These are phyloP conservation scores for Seriola quinqueradiata DNA, from an alignment of 2,113 vertebrate species.

Conservation along the genomic window DNA sequence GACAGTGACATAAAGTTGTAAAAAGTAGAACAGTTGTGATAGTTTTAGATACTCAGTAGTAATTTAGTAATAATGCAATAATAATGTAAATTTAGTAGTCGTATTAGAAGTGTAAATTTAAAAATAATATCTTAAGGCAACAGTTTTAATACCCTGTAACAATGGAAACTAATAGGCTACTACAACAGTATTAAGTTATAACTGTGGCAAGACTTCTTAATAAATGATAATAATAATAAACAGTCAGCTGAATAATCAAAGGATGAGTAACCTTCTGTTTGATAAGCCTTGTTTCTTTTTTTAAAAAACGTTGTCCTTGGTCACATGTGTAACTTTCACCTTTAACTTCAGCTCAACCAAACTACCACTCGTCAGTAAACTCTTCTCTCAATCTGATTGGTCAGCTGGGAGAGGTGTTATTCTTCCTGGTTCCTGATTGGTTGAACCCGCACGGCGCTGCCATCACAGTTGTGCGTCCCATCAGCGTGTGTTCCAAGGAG, in stretches of 20 bases:
- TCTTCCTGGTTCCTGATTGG: slow-evolving; percentile 56
- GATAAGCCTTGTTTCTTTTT: neutral
- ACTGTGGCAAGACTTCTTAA: too few species aligned
- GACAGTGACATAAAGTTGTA: too few species aligned
- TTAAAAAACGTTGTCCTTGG: slow-evolving; percentile 55
- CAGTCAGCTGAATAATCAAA: neutral
- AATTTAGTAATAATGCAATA: too few species aligned
- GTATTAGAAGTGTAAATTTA: too few species aligned
- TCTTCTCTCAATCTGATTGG: slow-evolving; percentile 48
- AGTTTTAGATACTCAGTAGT: too few species aligned
- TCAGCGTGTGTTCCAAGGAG: slow-evolving; percentile 60
- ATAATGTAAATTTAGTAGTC: too few species aligned
- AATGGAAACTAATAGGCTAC: too few species aligned
- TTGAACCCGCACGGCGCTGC: accelerated
- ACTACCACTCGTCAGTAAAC: slow-evolving; percentile 14
- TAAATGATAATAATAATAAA: too few species aligned
- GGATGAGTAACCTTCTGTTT: slow-evolving; percentile 12
- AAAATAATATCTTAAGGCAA: too few species aligned
- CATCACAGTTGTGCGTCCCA: neutral
- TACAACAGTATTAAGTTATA: too few species aligned
- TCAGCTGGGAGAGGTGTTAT: accelerated
- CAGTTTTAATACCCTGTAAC: too few species aligned
- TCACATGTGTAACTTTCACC: slow-evolving; percentile 65
- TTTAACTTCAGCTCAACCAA: slow-evolving; percentile 72
- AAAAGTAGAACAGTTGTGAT: too few species aligned